A percentile compares a stretch with the other conserved stretches of the same genome.
Evolutionary conservation across 2,113 vertebrate genomes (phyloP).

Genomic region (Odocoileus virginianus): DNA sequence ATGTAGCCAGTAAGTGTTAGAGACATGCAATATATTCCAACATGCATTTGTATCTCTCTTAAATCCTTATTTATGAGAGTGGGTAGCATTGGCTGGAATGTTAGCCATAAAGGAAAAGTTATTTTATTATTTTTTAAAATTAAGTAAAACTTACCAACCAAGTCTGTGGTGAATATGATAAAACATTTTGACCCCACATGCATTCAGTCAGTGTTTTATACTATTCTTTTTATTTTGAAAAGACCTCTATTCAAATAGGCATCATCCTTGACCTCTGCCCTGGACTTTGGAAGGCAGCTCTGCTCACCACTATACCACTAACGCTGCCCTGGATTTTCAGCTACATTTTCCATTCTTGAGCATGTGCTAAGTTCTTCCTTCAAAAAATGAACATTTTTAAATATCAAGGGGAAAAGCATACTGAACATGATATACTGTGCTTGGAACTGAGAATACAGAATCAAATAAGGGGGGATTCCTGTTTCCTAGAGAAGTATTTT

Average conservation of each 20-base stretch:
- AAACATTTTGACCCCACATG: background rate
- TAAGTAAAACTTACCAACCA: background rate
- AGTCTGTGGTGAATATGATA: background rate
- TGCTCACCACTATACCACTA: background rate
- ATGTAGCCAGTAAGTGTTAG: background rate
- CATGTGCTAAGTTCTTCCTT: background rate
- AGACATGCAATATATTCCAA: background rate
- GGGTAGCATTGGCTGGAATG: background rate
- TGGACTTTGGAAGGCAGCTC: background rate
- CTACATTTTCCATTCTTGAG: background rate
- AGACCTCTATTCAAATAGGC: background rate
- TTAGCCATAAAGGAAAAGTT: background rate
- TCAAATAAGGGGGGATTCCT: background rate
- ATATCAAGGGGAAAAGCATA: background rate
- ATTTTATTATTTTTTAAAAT: slow-evolving; percentile 24
- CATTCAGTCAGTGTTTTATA: background rate
- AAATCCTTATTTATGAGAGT: background rate
- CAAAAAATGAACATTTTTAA: background rate
- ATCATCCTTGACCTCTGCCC: background rate
- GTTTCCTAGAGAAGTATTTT: background rate
- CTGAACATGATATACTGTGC: background rate
- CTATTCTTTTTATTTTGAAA: slow-evolving; percentile 26
- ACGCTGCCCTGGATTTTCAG: background rate
- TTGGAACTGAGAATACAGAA: background rate
- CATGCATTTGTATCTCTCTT: slow-evolving; percentile 14